Evolutionary conservation across 2,113 vertebrate genomes (phyloP).

Genomic region (Delphinapterus leucas): DNA sequence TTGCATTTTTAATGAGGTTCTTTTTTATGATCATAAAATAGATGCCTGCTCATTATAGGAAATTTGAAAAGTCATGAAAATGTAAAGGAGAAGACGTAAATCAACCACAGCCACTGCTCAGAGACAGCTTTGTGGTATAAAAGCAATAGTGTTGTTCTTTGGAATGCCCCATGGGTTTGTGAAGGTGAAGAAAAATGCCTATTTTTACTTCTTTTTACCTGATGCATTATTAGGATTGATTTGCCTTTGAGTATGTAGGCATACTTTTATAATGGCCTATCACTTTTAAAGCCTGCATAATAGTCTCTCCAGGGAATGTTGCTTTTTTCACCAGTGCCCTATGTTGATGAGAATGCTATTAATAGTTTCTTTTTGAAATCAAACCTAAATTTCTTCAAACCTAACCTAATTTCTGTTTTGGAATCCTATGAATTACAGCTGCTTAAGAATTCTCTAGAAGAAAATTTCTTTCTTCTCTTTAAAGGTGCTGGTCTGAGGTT

Average conservation of each 20-base stretch:
- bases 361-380: neutral
- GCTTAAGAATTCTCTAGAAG: neutral
- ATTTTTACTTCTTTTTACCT: neutral
- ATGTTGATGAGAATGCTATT: neutral
- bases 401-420: neutral
- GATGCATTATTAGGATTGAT: neutral
- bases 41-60: neutral
- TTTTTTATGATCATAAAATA: neutral
- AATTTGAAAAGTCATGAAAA: neutral
- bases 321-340: neutral
- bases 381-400: neutral
- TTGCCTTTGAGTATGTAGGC: neutral
- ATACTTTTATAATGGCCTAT: neutral
- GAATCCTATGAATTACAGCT: neutral
- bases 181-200: neutral
- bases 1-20: neutral
- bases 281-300: neutral
- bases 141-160: neutral
- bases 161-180: neutral
- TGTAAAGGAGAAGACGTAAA: neutral
- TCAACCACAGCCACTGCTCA: neutral
- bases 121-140: neutral
- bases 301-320: neutral
- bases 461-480: neutral
- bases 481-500: conserved; percentile 93